Evolutionary conservation across 2,113 vertebrate genomes (phyloP), one percentile per base, ranked within the genome.

Genomic region (Dinomys branickii): DNA sequence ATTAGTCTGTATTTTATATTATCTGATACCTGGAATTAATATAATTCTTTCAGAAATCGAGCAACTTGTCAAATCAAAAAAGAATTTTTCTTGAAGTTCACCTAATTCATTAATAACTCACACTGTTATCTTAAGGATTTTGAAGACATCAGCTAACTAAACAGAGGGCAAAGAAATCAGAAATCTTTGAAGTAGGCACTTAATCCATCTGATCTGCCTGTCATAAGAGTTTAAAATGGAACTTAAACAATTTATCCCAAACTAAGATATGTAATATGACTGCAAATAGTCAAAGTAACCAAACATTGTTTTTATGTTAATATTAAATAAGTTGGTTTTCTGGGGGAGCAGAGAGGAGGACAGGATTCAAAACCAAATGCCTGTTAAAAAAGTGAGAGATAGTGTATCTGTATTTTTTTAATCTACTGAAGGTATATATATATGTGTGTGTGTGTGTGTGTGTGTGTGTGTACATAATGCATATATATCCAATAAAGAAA

Each of bases 1-100:
- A 94, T 80, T 26, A 90, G 28, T 59, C 90, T 26, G 58, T n/a
- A 90, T 86, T 96, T 95, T 67, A 83, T n/a, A 80, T 80, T 77
- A 24, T 92, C 85, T 95, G 85, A 94, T 96, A 96, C 7, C 78
- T 95, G 56, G 65, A 96, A 92, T 94, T 96, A 88, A 94, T 85
- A n/a, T 41, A 69, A 94, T 75, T 96, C 73, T 90, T 96, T 90
- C 44, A 94, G 77, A 94, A 92, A 93, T 86, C 78, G 17, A 97
- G 63, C 89, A 65, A 88, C 13, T 73, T 54, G 81, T 85, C 69
- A 93, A 96, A 73, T 82, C 50, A 91, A 80, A 77, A 83, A 86
- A 47, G 63, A 92, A 63, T n/a, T 54, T 54, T 35, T 14, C 35
- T 26, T 91, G 44, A 95, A 90, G 67, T 88, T 90, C 69, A 33